Conservation (phyloP, 2,888 invertebrate genomes). For the Carterocephalus palaemon region DNA sequence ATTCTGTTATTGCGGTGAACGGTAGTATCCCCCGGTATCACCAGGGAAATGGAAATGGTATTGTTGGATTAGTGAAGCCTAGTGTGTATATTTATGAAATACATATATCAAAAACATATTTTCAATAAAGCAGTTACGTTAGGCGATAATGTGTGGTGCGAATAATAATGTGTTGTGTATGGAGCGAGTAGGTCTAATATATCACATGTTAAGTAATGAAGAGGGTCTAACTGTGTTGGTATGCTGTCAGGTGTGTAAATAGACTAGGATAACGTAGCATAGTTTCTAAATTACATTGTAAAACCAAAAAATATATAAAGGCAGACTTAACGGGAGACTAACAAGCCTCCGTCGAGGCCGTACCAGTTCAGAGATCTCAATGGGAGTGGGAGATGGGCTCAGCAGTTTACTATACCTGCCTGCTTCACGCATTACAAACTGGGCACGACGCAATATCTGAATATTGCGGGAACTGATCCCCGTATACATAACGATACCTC, state of each 20-base stretch:
- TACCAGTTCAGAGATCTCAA: no score
- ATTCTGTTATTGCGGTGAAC: background rate
- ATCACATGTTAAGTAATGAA: slow-evolving; percentile 18
- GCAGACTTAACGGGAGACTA: no score
- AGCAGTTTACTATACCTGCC: no score
- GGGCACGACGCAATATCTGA: no score
- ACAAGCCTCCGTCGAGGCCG: no score
- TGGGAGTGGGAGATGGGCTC: no score
- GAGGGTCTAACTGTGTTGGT: slow-evolving; percentile 20
- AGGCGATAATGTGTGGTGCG: slow-evolving; percentile 11
- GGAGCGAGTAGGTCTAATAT: slow-evolving; percentile 5
- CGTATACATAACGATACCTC: no score
- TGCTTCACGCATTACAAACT: no score
- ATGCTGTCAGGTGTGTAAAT: slow-evolving; percentile 5
- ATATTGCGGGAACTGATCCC: no score
- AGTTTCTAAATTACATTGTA: slow-evolving; percentile 4
- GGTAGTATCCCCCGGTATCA: background rate
- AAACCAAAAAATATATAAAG: slow-evolving; percentile 16
- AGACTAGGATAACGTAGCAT: slow-evolving; percentile 6
- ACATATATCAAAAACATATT: slow-evolving; percentile 18
- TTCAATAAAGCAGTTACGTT: slow-evolving; percentile 11
- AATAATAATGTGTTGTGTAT: slow-evolving; percentile 5
- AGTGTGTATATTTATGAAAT: slow-evolving; percentile 15
- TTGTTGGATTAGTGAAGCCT: slow-evolving; percentile 7
- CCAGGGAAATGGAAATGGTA: no score